Evolutionary conservation across 2,113 vertebrate species (phyloP).

Genomic region (Ellobius talpinus): DNA sequence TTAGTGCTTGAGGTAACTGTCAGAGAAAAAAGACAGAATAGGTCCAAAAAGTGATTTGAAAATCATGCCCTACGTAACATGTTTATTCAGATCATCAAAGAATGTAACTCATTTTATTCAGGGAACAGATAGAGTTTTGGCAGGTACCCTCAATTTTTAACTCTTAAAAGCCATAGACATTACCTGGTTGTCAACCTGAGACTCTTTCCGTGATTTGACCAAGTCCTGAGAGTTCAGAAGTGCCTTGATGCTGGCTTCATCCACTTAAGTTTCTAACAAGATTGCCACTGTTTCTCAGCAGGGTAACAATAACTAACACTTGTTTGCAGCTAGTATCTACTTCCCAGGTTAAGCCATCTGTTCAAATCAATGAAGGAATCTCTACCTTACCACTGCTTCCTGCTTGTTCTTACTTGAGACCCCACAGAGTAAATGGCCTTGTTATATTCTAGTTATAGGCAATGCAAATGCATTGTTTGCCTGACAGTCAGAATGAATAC

Average conservation of each 20-base stretch:
- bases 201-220: neutral
- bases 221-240: neutral
- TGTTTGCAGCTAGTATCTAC: neutral
- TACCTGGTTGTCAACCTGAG: neutral
- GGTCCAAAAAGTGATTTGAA: neutral
- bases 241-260: neutral
- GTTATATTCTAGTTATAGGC: slow-evolving; percentile 42
- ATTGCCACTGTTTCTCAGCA: neutral
- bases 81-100: neutral
- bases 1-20: neutral
- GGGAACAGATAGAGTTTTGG: too few relatives aligned
- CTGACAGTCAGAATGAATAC: slow-evolving; percentile 1
- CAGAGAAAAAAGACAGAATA: slow-evolving; percentile 10
- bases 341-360: slow-evolving; percentile 63
- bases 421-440: slow-evolving; percentile 71
- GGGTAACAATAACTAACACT: neutral
- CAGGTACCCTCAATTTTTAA: neutral
- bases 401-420: slow-evolving; percentile 30
- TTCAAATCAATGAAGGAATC: slow-evolving; percentile 43
- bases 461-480: slow-evolving; percentile 53
- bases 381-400: slow-evolving; percentile 37
- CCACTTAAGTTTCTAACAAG: neutral
- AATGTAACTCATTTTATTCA: neutral
- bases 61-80: neutral
- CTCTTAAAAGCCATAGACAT: neutral